Evolutionary conservation across 2,797 vertebrate species (phyloP).

Genomic region (Phyllotis vaccarum): DNA sequence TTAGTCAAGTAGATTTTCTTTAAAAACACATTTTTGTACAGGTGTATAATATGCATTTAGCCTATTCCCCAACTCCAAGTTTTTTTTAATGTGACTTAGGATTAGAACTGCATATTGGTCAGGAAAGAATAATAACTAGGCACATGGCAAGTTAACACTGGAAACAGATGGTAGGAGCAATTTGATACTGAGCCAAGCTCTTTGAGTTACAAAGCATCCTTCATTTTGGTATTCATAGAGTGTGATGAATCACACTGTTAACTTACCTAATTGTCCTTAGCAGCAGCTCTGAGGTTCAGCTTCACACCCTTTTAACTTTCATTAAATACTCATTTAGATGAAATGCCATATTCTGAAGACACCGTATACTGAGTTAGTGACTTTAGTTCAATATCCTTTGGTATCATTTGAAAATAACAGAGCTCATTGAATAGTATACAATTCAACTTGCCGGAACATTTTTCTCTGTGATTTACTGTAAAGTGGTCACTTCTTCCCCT

Average conservation of each 20-base stretch:
- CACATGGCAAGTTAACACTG: not conserved
- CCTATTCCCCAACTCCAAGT: not conserved
- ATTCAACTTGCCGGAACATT: not conserved
- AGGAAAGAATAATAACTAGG: not conserved
- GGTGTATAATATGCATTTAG: not conserved
- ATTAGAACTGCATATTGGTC: not conserved
- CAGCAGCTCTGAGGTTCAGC: not conserved
- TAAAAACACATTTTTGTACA: not conserved
- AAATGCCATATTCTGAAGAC: not conserved
- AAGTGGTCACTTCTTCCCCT: not conserved
- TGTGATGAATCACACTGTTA: constrained; percentile 59
- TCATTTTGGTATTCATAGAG: constrained; percentile 51
- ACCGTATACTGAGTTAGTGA: not conserved
- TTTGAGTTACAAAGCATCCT: constrained; percentile 48
- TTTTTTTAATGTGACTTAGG: not conserved
- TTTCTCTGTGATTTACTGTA: not conserved
- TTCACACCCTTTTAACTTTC: constrained; percentile 14
- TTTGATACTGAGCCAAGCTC: constrained; percentile 53
- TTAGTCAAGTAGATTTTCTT: not conserved
- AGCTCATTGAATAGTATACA: not conserved
- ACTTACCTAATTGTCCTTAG: constrained; percentile 62
- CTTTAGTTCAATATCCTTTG: constrained; percentile 13
- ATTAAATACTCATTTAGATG: constrained; percentile 32
- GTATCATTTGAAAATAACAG: constrained; percentile 40
- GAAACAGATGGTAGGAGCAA: constrained; percentile 35